Conservation (phyloP, 2,888 invertebrate genomes). For the Athetis lepigone region DNA sequence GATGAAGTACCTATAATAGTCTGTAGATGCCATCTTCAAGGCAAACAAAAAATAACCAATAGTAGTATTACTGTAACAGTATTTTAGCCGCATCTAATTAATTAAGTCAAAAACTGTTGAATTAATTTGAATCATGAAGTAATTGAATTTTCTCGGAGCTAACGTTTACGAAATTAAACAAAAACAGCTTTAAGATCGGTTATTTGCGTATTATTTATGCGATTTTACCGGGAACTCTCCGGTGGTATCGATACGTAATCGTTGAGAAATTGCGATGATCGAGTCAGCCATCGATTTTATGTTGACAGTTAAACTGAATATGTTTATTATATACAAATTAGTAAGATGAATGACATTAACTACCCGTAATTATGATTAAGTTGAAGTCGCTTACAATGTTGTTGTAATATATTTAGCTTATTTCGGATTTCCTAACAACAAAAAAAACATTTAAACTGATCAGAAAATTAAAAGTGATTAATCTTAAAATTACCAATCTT, state of each 20-base stretch:
- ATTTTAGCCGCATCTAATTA: conserved; percentile 44
- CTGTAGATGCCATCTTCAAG: conserved; percentile 26
- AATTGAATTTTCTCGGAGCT: conserved; percentile 68
- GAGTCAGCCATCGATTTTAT: conserved; percentile 65
- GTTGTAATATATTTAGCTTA: no score
- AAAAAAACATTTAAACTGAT: no score
- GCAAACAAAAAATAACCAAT: conserved; percentile 33
- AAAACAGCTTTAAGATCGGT: conserved; percentile 58
- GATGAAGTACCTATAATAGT: conserved; percentile 1
- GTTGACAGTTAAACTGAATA: conserved; percentile 64
- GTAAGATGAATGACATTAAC: background rate
- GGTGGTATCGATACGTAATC: conserved; percentile 72
- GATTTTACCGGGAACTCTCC: conserved; percentile 72
- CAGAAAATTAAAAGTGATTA: no score
- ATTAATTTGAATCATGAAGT: conserved; percentile 53
- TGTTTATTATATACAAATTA: conserved; percentile 11
- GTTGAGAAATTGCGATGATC: conserved; percentile 72
- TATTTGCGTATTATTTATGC: conserved; percentile 77
- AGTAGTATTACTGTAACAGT: conserved; percentile 39
- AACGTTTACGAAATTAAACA: conserved; percentile 53
- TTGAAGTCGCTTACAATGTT: background rate
- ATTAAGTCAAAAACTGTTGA: conserved; percentile 44
- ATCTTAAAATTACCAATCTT: no score
- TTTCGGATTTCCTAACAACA: background rate
- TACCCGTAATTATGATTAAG: background rate